These are phyloP conservation scores for Leuciscus waleckii DNA, from an alignment of 2,797 vertebrate species.

Conservation along the genomic window DNA sequence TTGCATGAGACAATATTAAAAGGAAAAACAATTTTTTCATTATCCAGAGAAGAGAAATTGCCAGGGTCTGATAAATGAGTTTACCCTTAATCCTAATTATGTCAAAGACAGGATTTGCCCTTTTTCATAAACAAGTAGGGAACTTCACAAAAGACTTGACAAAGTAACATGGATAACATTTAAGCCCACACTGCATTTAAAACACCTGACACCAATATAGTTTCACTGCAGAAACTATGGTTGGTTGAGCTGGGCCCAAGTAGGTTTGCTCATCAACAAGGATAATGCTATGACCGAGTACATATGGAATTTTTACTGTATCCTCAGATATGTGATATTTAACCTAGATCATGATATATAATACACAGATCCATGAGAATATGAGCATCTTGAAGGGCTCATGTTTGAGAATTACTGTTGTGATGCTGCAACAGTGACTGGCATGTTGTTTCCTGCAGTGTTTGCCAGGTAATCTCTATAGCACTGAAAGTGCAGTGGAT, in stretches of 20 bases:
- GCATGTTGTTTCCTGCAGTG: constrained; percentile 18
- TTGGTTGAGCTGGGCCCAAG: neutral
- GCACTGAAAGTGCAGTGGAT: constrained; percentile 37
- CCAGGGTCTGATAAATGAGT: constrained; percentile 72
- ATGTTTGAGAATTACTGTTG: constrained; percentile 26
- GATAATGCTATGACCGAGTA: neutral
- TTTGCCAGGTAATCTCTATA: constrained; percentile 44
- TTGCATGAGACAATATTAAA: constrained; percentile 67
- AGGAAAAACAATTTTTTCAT: constrained; percentile 69
- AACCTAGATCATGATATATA: neutral
- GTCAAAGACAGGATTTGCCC: constrained; percentile 74
- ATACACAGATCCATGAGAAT: neutral
- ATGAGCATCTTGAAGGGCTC: neutral
- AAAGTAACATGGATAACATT: constrained; percentile 60
- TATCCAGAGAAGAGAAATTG: constrained; percentile 65
- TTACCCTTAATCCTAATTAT: constrained; percentile 77
- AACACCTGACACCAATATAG: constrained; percentile 20
- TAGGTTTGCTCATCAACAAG: neutral
- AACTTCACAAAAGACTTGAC: constrained; percentile 50
- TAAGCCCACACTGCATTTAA: constrained; percentile 65
- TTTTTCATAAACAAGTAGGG: constrained; percentile 69
- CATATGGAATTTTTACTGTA: neutral
- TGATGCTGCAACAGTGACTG: constrained; percentile 13
- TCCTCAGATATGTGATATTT: neutral
- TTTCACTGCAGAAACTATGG: neutral